Conservation (phyloP, 2,888 invertebrate species). For the Heliconius ethilla region DNA sequence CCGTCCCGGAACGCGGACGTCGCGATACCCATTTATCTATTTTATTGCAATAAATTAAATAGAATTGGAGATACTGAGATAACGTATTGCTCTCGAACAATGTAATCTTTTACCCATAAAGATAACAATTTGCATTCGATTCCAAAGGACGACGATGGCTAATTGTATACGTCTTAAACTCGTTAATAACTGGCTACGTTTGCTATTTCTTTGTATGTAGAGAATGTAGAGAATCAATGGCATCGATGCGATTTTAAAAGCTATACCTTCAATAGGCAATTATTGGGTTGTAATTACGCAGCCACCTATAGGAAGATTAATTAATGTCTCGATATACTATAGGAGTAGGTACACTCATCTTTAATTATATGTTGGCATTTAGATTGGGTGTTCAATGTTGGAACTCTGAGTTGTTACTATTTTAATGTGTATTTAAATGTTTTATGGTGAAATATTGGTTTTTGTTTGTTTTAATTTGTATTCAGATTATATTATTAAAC, state of each 20-base stretch:
- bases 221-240: conserved; percentile 61
- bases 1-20: conserved; percentile 72
- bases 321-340: conserved; percentile 17
- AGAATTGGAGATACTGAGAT: conserved; percentile 73
- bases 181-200: conserved; percentile 70
- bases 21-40: conserved; percentile 72
- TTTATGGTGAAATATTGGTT: not conserved
- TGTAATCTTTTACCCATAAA: conserved; percentile 81
- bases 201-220: conserved; percentile 74
- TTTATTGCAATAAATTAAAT: conserved; percentile 80
- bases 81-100: conserved; percentile 73
- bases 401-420: not conserved
- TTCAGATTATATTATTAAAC: not conserved
- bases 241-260: conserved; percentile 64
- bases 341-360: conserved; percentile 1
- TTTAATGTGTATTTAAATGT: conserved; percentile 16
- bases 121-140: conserved; percentile 77
- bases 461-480: not conserved
- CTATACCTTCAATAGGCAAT: conserved; percentile 73
- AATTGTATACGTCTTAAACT: conserved; percentile 67
- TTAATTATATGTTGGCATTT: conserved; percentile 25
- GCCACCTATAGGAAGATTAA: conserved; percentile 53
- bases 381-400: conserved; percentile 17
- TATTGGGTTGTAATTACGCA: conserved; percentile 54
- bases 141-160: conserved; percentile 65